Base-by-base conservation (phyloP, 2,113 vertebrate species). In the Phaethornis superciliosus region DNA sequence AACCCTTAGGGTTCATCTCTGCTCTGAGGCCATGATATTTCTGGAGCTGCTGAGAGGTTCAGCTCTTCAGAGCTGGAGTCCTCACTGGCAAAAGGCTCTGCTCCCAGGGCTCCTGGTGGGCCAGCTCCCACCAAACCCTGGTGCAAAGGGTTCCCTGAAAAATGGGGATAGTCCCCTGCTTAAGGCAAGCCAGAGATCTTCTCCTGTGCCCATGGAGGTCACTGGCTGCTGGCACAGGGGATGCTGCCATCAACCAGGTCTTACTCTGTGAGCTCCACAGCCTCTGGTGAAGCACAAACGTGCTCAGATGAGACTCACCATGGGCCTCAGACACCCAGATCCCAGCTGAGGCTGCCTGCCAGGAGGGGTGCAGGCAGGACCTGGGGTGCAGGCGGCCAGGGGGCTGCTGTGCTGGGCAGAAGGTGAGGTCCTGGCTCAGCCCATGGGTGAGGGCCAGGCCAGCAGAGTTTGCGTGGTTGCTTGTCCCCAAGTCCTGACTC, bases 401-500 rank as follows among this genome's bases (percentile, higher is more conserved):
- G 4, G n/a, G 17, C 2, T 11, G 28, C 22, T 8, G 30, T n/a
- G 54, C 71, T 59, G 74, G 71, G 71, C 63, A 59, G 75, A 11
- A 79, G 86, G 33, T 55, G 59, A 9, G 8, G 56, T 28, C 70
- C 81, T 22, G 74, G 20, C 22, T n/a, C 40, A 40, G 49, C n/a
- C 28, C 1, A 56, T 22, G 3, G 22, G 37, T 52, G 40, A 77
- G 56, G 52, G n/a, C n/a, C n/a, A 89, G 81, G 54, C 44, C 54
- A 56, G 71, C 35, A 37, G 1, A 4, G 23, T 8, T 88, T 64
- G 32, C n/a, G 51, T 14, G 15, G 10, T 83, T 84, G 60, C 49
- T 97, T 95, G 86, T 96, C 93, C 89, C 47, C 10, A 8, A 71
- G 46, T 97, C 68, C 95, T 90, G 91, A 89, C 88, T 96, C 91